Conservation (phyloP, 2,113 vertebrate genomes). For the Mirounga angustirostris region DNA sequence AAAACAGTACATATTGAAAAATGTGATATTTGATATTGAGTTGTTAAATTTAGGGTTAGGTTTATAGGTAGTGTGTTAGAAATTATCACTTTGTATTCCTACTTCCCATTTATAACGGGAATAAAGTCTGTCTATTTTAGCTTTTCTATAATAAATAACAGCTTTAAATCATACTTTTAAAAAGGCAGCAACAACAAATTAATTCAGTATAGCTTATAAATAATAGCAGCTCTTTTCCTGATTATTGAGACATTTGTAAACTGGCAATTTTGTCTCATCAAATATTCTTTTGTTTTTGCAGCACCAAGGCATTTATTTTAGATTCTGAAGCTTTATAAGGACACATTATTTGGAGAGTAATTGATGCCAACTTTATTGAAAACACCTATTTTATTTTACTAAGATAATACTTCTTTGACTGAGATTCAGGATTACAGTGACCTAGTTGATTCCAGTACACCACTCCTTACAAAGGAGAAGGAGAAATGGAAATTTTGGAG, state of each 20-base stretch:
- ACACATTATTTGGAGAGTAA: constrained; percentile 3
- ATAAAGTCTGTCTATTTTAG: not conserved
- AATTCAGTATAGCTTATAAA: constrained; percentile 62
- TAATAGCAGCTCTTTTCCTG: constrained; percentile 74
- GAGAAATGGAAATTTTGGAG: constrained; percentile 76
- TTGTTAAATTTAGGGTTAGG: constrained; percentile 27
- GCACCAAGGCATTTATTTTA: constrained; percentile 77
- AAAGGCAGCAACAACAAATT: constrained; percentile 53
- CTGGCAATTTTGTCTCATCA: constrained; percentile 75
- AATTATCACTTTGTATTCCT: constrained; percentile 33
- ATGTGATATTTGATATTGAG: not conserved
- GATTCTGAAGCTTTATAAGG: constrained; percentile 67
- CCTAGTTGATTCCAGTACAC: constrained; percentile 33
- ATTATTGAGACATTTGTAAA: constrained; percentile 69
- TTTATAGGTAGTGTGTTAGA: not conserved
- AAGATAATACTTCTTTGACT: constrained; percentile 58
- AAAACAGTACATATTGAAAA: constrained; percentile 41
- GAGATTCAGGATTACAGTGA: constrained; percentile 56
- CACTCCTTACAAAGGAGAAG: constrained; percentile 47
- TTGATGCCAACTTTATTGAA: constrained; percentile 76
- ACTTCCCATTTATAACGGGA: not conserved
- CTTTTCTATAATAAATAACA: constrained; percentile 42
- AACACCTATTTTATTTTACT: constrained; percentile 72
- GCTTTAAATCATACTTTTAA: constrained; percentile 63
- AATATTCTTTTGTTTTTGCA: constrained; percentile 77